Evolutionary conservation across 2,113 vertebrate species (phyloP).

Genomic region (Caloenas nicobarica): DNA sequence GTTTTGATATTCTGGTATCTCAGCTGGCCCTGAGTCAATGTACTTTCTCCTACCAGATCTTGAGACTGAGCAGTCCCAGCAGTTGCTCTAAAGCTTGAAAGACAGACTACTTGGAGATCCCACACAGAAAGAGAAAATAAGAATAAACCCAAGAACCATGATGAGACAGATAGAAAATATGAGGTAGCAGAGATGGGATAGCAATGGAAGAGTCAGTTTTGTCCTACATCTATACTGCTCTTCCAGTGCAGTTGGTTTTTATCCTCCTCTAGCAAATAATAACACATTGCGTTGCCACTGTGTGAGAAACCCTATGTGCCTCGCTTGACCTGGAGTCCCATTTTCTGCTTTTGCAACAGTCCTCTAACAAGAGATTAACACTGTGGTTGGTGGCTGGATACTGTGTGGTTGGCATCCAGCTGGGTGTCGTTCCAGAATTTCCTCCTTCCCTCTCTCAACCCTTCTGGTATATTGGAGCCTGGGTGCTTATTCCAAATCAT

Average conservation of each 20-base stretch:
- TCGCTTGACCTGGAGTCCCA: not conserved
- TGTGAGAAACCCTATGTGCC: not conserved
- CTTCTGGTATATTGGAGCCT: slow-evolving; percentile 16
- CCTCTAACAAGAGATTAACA: not conserved
- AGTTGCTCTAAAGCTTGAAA: not conserved
- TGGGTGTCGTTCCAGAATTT: not conserved
- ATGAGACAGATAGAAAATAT: fast-evolving
- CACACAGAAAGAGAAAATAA: not conserved
- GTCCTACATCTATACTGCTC: fast-evolving
- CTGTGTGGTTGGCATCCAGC: not conserved
- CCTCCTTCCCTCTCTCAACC: not conserved
- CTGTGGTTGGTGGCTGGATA: not conserved
- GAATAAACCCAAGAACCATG: not conserved
- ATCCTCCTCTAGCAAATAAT: not conserved
- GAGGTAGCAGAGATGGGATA: not conserved
- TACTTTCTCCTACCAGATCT: not conserved
- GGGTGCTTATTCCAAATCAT: not conserved
- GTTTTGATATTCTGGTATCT: not conserved
- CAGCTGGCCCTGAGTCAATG: not conserved
- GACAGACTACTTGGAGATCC: not conserved
- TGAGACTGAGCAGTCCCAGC: not conserved
- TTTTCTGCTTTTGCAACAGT: not conserved
- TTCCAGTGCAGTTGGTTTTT: not conserved
- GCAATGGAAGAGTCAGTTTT: not conserved
- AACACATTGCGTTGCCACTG: not conserved